phyloP scores from a whole-genome alignment of 2,797 vertebrate species.

The Taenioides sp. region DNA sequence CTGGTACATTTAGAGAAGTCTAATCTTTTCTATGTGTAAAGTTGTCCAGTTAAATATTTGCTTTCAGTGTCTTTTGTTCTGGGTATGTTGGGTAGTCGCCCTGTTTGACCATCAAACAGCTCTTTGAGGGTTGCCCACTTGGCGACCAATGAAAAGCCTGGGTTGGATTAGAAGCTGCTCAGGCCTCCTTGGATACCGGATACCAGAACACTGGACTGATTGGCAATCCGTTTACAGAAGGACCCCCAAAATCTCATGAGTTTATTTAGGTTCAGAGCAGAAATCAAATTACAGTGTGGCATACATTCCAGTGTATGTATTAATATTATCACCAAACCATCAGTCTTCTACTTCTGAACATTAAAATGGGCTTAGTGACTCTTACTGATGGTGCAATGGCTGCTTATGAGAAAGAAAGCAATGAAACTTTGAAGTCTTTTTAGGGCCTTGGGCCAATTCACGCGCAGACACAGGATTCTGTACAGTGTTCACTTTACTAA shows the following conservation, averaged over 20 bases:
- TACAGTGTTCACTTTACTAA: neutral
- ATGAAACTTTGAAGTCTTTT: neutral
- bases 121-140: constrained; percentile 70
- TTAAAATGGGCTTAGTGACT: neutral
- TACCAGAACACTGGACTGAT: constrained; percentile 56
- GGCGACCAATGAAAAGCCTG: constrained; percentile 71
- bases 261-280: constrained; percentile 33
- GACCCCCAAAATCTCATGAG: constrained; percentile 37
- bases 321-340: neutral
- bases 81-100: constrained; percentile 59
- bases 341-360: neutral
- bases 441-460: neutral
- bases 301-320: neutral
- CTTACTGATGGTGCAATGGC: neutral
- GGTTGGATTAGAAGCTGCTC: constrained; percentile 50
- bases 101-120: constrained; percentile 64
- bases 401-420: neutral
- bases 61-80: constrained; percentile 53
- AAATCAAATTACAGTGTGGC: constrained; percentile 13
- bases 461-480: neutral
- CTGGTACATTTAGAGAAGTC: neutral
- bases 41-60: constrained; percentile 63
- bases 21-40: constrained; percentile 25
- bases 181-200: constrained; percentile 71
- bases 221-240: constrained; percentile 51